phyloP scores from a whole-genome alignment of 2,113 vertebrate genomes.

The Edolisoma coerulescens region DNA sequence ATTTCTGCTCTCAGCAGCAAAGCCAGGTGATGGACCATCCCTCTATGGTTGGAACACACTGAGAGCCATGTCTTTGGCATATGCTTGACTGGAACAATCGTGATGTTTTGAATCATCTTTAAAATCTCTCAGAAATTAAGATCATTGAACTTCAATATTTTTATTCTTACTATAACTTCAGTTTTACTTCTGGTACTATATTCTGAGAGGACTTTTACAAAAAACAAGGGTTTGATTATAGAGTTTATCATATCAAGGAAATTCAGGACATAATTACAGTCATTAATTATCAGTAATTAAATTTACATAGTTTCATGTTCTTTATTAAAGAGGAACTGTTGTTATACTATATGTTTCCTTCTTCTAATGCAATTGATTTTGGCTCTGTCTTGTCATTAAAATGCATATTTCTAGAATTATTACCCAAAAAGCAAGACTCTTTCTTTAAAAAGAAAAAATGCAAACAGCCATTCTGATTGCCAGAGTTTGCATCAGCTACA shows the following conservation, averaged over 20 bases:
- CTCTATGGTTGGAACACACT: neutral
- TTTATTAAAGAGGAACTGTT: neutral
- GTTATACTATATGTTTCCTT: neutral
- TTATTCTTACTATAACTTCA: neutral
- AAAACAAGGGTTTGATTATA: neutral
- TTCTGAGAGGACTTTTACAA: neutral
- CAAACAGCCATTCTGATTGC: neutral
- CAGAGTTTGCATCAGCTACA: slow-evolving; percentile 21
- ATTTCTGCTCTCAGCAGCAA: neutral
- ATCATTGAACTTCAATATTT: neutral
- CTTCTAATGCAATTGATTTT: neutral
- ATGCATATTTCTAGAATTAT: neutral
- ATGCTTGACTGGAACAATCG: neutral
- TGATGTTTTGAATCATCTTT: neutral
- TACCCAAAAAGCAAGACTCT: neutral
- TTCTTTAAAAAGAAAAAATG: neutral
- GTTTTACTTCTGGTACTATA: neutral
- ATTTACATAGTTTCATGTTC: neutral
- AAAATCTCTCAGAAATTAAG: neutral
- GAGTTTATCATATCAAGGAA: neutral
- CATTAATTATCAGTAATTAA: neutral
- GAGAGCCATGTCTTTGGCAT: neutral
- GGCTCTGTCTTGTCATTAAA: neutral
- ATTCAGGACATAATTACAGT: neutral
- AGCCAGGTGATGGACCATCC: neutral